A percentile compares a stretch with the other conserved stretches of the same genome.
phyloP scores from a whole-genome alignment of 1,140 invertebrate genomes.

The Drosophila kanapiae region DNA sequence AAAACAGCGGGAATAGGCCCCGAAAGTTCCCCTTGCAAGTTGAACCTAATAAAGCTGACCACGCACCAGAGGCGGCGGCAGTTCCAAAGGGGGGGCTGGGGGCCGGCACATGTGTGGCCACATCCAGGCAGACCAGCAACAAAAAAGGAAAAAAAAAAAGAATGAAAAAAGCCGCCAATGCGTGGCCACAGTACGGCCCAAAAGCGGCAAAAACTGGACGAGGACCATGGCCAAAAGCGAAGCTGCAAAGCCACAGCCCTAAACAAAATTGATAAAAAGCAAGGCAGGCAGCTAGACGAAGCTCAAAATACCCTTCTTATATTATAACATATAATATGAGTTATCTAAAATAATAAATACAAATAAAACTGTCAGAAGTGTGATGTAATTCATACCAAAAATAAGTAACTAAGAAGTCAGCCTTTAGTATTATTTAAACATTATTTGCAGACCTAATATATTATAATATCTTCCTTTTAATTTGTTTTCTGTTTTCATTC shows the following conservation, averaged over 20 bases:
- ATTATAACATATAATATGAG: too few relatives aligned
- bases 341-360: neutral
- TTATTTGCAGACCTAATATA: neutral
- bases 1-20: slow-evolving; percentile 68
- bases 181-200: slow-evolving; percentile 60
- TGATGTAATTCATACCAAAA: neutral
- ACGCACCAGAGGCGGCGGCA: slow-evolving; percentile 24
- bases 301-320: neutral
- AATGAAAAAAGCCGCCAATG: slow-evolving; percentile 54
- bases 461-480: neutral
- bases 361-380: neutral
- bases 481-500: too few relatives aligned
- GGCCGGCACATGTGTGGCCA: slow-evolving; percentile 50
- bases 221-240: slow-evolving; percentile 21
- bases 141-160: slow-evolving; percentile 7
- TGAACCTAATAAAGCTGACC: slow-evolving; percentile 76
- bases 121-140: slow-evolving; percentile 1
- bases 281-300: neutral
- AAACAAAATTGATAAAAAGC: slow-evolving; percentile 70
- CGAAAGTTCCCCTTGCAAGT: slow-evolving; percentile 48
- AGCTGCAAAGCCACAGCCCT: slow-evolving; percentile 59
- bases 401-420: too few relatives aligned
- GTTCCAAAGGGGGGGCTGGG: neutral
- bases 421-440: neutral
- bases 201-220: slow-evolving; percentile 42